A percentile compares a stretch with the other conserved stretches of the same genome.
phyloP scores from a whole-genome alignment of 2,888 invertebrate species.

The Venustoraphidia nigricollis region DNA sequence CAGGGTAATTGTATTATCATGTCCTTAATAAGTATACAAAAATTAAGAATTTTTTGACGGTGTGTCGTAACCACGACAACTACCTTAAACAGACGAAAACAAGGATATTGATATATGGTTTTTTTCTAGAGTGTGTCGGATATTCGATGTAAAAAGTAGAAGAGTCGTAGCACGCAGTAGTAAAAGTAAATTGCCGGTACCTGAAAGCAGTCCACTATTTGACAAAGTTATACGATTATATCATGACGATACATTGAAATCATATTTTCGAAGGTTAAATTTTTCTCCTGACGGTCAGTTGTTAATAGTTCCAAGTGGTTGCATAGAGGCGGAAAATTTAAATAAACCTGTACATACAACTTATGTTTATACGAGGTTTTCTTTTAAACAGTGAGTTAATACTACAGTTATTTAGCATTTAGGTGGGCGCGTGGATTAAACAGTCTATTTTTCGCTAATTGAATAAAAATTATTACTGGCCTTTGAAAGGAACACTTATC shows the following conservation, averaged over 20 bases:
- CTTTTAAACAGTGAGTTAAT: constrained; percentile 37
- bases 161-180: constrained; percentile 50
- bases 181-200: constrained; percentile 45
- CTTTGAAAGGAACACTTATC: too few relatives aligned
- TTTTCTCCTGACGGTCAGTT: constrained; percentile 88
- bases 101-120: background rate
- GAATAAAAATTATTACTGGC: background rate
- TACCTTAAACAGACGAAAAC: too few relatives aligned
- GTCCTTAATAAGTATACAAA: too few relatives aligned
- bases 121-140: constrained; percentile 42
- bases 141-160: constrained; percentile 49
- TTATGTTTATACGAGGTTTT: constrained; percentile 41
- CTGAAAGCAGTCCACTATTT: constrained; percentile 39
- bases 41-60: too few relatives aligned
- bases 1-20: too few relatives aligned
- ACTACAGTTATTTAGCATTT: too few relatives aligned
- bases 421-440: background rate
- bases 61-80: too few relatives aligned
- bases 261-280: constrained; percentile 78
- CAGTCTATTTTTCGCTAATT: constrained; percentile 1
- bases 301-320: constrained; percentile 81
- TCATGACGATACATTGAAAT: constrained; percentile 85
- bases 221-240: constrained; percentile 54
- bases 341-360: constrained; percentile 37
- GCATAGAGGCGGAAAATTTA: constrained; percentile 57